Evolutionary conservation across 2,113 vertebrate species (phyloP).

Genomic region (Leptocoma aspasia): DNA sequence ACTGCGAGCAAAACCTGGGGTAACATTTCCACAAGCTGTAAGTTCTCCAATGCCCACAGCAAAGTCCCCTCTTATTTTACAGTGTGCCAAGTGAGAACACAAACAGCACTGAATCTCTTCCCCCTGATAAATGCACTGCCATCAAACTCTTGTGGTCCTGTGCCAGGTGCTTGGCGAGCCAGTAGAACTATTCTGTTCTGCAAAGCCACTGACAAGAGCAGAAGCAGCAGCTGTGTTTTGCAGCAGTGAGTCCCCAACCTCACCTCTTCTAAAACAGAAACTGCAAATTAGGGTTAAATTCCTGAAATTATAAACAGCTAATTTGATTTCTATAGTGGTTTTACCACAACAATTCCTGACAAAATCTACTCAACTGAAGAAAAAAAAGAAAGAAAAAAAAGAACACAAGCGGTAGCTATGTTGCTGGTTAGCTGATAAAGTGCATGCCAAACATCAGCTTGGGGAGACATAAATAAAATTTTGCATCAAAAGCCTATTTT

Average conservation of each 20-base stretch:
- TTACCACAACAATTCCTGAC: background rate
- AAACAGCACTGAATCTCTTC: background rate
- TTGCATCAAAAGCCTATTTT: background rate
- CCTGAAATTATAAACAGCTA: conserved; percentile 34
- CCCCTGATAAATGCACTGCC: background rate
- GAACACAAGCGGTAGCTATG: background rate
- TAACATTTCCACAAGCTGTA: background rate
- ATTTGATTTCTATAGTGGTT: conserved; percentile 11
- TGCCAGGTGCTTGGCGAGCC: conserved; percentile 6
- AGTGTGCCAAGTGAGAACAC: background rate
- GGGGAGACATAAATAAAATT: background rate
- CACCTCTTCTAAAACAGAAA: conserved; percentile 5
- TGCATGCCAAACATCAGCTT: background rate
- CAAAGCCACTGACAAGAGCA: background rate
- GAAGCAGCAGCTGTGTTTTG: conserved; percentile 52
- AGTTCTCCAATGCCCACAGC: background rate
- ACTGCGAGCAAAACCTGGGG: background rate
- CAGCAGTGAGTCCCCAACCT: background rate
- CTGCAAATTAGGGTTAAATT: conserved; percentile 38
- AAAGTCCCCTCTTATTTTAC: background rate
- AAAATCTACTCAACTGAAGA: background rate
- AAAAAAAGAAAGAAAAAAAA: rapidly evolving
- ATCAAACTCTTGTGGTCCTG: background rate
- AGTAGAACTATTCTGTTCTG: background rate
- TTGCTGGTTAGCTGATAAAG: background rate